These are phyloP conservation scores for Drosophila bocki DNA, from an alignment of 1,140 invertebrate genomes.

Conservation along the genomic window DNA sequence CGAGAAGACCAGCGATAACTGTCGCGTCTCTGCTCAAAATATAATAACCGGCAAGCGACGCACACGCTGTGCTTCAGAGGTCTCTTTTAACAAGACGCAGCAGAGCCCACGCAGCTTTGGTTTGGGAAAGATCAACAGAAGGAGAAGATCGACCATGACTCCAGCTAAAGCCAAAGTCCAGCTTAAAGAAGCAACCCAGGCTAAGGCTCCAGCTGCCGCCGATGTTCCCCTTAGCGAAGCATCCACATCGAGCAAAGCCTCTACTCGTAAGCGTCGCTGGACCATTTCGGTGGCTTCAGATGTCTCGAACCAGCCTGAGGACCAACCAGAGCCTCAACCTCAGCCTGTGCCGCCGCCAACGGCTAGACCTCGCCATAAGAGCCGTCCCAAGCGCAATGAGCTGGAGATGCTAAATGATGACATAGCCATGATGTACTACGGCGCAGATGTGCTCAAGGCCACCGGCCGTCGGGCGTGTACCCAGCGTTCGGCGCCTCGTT, in stretches of 20 bases:
- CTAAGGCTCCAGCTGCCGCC: not conserved
- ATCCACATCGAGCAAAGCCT: not conserved
- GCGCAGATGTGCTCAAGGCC: slow-evolving; percentile 86
- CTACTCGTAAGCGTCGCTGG: not conserved
- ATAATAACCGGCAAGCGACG: slow-evolving; percentile 72
- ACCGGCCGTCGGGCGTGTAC: slow-evolving; percentile 85
- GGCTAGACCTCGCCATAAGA: not conserved
- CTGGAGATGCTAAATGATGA: slow-evolving; percentile 88
- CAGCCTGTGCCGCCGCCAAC: not conserved
- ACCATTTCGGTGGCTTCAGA: not conserved
- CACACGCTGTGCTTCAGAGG: slow-evolving; percentile 36
- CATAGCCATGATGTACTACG: slow-evolving; percentile 85
- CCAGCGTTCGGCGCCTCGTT: not conserved
- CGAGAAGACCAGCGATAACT: slow-evolving; percentile 69
- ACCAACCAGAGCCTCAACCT: not conserved
- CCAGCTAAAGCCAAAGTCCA: not conserved
- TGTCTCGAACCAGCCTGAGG: not conserved
- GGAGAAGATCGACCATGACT: not conserved
- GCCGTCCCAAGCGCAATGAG: slow-evolving; percentile 73
- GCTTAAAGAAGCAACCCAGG: not conserved
- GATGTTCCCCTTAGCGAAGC: not conserved
- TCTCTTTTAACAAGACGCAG: slow-evolving; percentile 61
- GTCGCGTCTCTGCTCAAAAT: slow-evolving; percentile 73
- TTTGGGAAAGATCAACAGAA: slow-evolving; percentile 1
- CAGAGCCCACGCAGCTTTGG: slow-evolving; percentile 45